A percentile compares a stretch with the other conserved stretches of the same genome.
Conservation (phyloP, 2,888 invertebrate genomes). For the Dioctria rufipes region DNA sequence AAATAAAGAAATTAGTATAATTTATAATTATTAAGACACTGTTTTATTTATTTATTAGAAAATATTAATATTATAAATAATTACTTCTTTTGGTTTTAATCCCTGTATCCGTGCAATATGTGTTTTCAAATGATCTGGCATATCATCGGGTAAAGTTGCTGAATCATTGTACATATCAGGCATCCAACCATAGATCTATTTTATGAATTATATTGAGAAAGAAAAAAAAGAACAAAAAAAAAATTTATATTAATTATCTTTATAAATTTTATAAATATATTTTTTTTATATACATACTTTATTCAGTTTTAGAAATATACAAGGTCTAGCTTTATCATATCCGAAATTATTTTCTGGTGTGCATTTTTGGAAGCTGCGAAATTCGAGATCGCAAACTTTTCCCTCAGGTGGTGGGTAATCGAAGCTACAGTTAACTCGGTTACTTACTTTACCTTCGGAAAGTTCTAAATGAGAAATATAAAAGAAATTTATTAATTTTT, state of each 20-base stretch:
- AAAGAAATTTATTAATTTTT: slow-evolving; percentile 11
- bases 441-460: slow-evolving; percentile 61
- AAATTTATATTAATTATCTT: neutral
- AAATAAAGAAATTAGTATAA: slow-evolving; percentile 53
- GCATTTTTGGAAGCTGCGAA: slow-evolving; percentile 83
- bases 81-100: slow-evolving; percentile 69
- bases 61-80: slow-evolving; percentile 46
- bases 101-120: slow-evolving; percentile 74
- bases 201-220: too few species aligned
- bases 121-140: slow-evolving; percentile 83
- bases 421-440: slow-evolving; percentile 78
- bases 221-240: slow-evolving; percentile 24
- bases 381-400: slow-evolving; percentile 87
- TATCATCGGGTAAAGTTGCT: slow-evolving; percentile 78
- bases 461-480: slow-evolving; percentile 41
- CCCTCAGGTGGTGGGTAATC: slow-evolving; percentile 76
- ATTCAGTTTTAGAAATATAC: slow-evolving; percentile 97
- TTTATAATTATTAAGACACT: slow-evolving; percentile 1
- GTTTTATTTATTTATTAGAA: neutral
- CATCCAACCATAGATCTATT: slow-evolving; percentile 89
- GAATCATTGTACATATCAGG: slow-evolving; percentile 85
- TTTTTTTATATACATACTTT: slow-evolving; percentile 77
- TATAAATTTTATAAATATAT: neutral
- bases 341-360: slow-evolving; percentile 85
- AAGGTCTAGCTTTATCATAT: slow-evolving; percentile 89